Base-by-base conservation (phyloP, 1,140 invertebrate genomes). In the Drosophila virilis region DNA sequence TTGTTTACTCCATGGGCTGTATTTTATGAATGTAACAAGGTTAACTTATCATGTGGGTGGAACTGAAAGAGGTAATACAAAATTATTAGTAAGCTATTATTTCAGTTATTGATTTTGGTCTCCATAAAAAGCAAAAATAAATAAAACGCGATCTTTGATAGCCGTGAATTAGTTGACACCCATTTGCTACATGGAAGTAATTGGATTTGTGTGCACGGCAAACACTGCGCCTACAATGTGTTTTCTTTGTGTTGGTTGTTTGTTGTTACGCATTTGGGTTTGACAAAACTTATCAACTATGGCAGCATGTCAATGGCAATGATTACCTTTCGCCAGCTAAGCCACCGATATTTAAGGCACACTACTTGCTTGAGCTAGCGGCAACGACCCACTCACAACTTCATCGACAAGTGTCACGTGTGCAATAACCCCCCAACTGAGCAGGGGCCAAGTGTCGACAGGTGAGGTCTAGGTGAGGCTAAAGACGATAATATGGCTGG, bases 281-380 rank as follows among this genome's bases (percentile, higher is more conserved):
- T 51, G 28, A 59, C 15, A 13, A 15, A 59, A 68, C 51, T 51
- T 45, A 66, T 58, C 52, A 67, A 67, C 37, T 59, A 38, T 72
- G 62, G 32, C 62, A 67, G 37, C 51, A 52, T 72, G 69, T 72
- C 69, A 72, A 52, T 67, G 69, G 62, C 69, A 72, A 72, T 72
- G 62, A 67, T 40, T 67, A 45, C 9, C 40, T 35, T 33, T 35
- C 40, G 50, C 33, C 55, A 61, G 32, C 22, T 69, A 42, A 61
- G 32, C 28, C 38, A 35, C 15, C 15, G 12, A 17, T 10, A 32
- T 46, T 8, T 46, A 15, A 43, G 22, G 55, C 42, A n/a, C 3
- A 10, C 15, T 43, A 59, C 22, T 38, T 60, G 28, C 17, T 28
- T 28, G 4, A 28, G 22, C 22, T 5, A 28, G 4, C 22, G 22